Base-by-base conservation (phyloP, 1,140 invertebrate species). In the Daktulosphaira vitifoliae region DNA sequence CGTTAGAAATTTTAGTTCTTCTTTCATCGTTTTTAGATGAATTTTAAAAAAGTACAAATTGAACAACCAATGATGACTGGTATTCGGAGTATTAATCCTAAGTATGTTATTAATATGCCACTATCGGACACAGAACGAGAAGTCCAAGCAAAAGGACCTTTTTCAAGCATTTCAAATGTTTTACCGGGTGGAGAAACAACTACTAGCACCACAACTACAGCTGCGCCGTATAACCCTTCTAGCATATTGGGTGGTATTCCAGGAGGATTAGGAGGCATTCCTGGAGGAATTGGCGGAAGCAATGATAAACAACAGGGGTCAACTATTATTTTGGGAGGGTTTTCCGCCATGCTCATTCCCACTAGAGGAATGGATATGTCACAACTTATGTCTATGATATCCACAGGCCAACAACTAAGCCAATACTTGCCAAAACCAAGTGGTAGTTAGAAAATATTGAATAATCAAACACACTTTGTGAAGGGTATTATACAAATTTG, bases 361-460 rank as follows among this genome's bases (percentile, higher is more conserved):
- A 1, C 26, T 6, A 22, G 42, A 6, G 54, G 54, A 2, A 29
- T 29, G 25, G 29, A 3, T 16, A 20, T 48, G 56, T 8, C 26
- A 3, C 26, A 33, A 13, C 26, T 62, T 13, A 37, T 37, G 2
- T 62, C 56, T 11, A 62, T 48, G 56, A n/a, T 62, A 13, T 48
- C 56, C 16, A 8, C 25, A n/a, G 56, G 56, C 9, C 56, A 62
- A 33, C 56, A 62, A 16, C 18, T 62, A 2, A 18, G 56, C 5
- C 56, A 62, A n/a, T 15, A 46, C 9, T 1, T 62, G 2, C 56
- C 56, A 0, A 62, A 44, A 48, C 42, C 56, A 1, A 25, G 37
- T 6, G 54, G 25, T 5, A 20, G 56, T 26, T 59, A 29, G 26
- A 25, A 13, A 6, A 33, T 37, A 37, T 7, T n/a, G n/a, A n/a